Evolutionary conservation across 2,113 vertebrate species (phyloP).

Genomic region (Chaetops frenatus): DNA sequence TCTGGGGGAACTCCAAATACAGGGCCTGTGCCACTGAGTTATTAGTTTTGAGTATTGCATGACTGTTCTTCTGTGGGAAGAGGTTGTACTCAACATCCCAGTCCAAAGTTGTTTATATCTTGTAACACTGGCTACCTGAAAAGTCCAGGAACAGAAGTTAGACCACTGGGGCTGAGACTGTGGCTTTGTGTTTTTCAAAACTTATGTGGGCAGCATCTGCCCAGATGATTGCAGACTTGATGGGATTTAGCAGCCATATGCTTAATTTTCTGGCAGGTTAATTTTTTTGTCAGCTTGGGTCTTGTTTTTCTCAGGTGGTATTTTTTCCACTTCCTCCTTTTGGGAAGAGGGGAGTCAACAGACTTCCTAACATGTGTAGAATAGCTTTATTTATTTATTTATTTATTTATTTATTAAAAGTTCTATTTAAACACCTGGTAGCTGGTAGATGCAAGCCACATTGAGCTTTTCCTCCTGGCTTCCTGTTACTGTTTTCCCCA

Average conservation of each 20-base stretch:
- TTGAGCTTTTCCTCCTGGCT: neutral
- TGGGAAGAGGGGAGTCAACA: neutral
- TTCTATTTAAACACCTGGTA: neutral
- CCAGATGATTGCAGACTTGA: neutral
- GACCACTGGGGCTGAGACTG: neutral
- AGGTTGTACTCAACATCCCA: neutral
- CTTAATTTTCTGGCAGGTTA: neutral
- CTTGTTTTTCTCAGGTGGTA: neutral
- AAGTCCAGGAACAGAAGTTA: neutral
- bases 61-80: neutral
- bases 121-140: rapidly evolving
- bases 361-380: neutral
- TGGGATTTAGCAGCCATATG: neutral
- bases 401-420: neutral
- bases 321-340: neutral
- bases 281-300: neutral
- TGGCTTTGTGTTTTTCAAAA: neutral
- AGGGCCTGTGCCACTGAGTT: neutral
- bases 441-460: neutral
- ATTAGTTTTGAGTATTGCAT: neutral
- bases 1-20: neutral
- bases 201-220: neutral
- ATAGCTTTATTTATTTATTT: neutral
- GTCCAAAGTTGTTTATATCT: neutral
- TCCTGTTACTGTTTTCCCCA: neutral